phyloP scores from a whole-genome alignment of 1,140 invertebrate species.

The Orchesella cincta region DNA sequence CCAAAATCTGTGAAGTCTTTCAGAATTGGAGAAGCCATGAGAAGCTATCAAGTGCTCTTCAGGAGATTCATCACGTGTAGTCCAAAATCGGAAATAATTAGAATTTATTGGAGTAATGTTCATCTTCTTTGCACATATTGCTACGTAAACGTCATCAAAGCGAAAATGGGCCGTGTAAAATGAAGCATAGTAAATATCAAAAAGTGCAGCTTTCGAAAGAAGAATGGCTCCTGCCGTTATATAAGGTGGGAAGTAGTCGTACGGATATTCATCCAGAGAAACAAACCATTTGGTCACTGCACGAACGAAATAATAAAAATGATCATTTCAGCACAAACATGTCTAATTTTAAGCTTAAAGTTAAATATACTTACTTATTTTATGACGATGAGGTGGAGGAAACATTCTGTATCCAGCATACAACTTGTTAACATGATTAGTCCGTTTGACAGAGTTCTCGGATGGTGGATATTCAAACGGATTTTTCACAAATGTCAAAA shows the following conservation, averaged over 20 bases:
- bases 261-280: constrained; percentile 81
- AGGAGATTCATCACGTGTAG: constrained; percentile 66
- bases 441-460: not conserved
- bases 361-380: constrained; percentile 60
- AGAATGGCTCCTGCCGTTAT: constrained; percentile 84
- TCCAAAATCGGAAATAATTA: constrained; percentile 80
- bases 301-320: constrained; percentile 2
- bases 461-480: constrained; percentile 70
- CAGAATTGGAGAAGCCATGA: constrained; percentile 76
- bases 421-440: constrained; percentile 55
- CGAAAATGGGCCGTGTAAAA: constrained; percentile 77
- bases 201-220: constrained; percentile 71
- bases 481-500: constrained; percentile 73
- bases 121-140: constrained; percentile 77
- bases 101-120: constrained; percentile 76
- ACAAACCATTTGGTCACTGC: constrained; percentile 76
- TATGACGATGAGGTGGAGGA: constrained; percentile 74
- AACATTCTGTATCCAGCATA: constrained; percentile 79
- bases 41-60: constrained; percentile 72
- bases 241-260: constrained; percentile 83
- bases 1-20: constrained; percentile 74
- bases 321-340: not conserved
- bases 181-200: constrained; percentile 75
- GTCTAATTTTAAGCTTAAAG: not conserved
- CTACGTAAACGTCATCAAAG: constrained; percentile 87